Evolutionary conservation across 1,140 invertebrate species (phyloP).

Genomic region (Galleria mellonella): DNA sequence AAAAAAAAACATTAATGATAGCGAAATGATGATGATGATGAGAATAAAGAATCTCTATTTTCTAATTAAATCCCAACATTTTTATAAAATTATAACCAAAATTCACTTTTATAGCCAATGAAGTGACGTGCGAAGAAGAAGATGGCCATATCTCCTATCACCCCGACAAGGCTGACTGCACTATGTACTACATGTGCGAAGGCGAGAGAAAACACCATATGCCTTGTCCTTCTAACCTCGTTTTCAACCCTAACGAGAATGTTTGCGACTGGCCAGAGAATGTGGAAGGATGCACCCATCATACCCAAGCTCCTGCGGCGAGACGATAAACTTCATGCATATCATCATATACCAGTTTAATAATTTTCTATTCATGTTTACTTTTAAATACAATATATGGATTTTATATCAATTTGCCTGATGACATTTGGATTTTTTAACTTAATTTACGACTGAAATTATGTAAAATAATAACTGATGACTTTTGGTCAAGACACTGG

Average conservation of each 20-base stretch:
- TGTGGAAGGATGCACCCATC: constrained; percentile 89
- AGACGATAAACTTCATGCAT: constrained; percentile 41
- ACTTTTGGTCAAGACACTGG: too few species aligned
- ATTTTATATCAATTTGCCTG: too few species aligned
- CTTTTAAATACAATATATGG: not conserved
- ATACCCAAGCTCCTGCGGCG: constrained; percentile 85
- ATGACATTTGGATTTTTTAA: too few species aligned
- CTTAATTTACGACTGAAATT: too few species aligned
- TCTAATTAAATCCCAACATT: too few species aligned
- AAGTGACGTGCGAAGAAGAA: constrained; percentile 92
- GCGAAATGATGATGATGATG: too few species aligned
- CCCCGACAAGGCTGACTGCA: constrained; percentile 92
- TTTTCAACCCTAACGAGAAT: constrained; percentile 94
- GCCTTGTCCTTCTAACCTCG: constrained; percentile 95
- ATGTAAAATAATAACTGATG: too few species aligned
- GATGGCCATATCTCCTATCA: constrained; percentile 96
- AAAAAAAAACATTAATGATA: too few species aligned
- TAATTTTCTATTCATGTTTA: constrained; percentile 9
- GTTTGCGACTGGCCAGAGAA: constrained; percentile 98
- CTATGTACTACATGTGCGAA: constrained; percentile 97
- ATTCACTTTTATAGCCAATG: constrained; percentile 79
- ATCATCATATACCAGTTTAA: constrained; percentile 4
- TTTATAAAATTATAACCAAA: too few species aligned
- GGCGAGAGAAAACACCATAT: constrained; percentile 96
- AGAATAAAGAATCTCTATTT: too few species aligned